These are phyloP conservation scores for Listronotus oregonensis DNA, from an alignment of 1,140 invertebrate species.

Conservation along the genomic window DNA sequence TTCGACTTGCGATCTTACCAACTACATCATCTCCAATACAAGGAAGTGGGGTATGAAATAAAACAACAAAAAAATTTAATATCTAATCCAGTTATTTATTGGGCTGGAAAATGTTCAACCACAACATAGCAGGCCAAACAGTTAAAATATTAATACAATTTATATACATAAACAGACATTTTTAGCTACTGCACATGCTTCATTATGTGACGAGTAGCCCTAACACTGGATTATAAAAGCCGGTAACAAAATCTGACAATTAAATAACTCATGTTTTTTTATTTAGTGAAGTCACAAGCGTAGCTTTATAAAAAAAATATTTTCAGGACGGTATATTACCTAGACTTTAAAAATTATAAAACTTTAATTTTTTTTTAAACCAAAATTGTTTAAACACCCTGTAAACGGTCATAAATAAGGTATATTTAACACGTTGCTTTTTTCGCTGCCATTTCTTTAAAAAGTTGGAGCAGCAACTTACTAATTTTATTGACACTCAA, in stretches of 20 bases:
- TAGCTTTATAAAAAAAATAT: no score
- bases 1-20: background rate
- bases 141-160: slow-evolving; percentile 53
- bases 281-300: no score
- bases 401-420: no score
- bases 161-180: slow-evolving; percentile 53
- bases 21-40: background rate
- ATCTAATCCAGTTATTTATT: slow-evolving; percentile 52
- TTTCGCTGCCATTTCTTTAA: no score
- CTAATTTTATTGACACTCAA: no score
- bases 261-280: slow-evolving; percentile 1
- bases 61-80: slow-evolving; percentile 17
- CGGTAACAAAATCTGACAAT: slow-evolving; percentile 18
- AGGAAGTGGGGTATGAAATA: background rate
- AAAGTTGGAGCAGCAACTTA: no score
- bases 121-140: slow-evolving; percentile 56
- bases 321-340: no score
- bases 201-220: slow-evolving; percentile 47
- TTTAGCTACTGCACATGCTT: slow-evolving; percentile 46
- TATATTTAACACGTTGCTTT: no score
- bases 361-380: no score
- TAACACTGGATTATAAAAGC: slow-evolving; percentile 51
- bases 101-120: slow-evolving; percentile 54
- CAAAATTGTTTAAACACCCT: no score
- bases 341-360: no score